Evolutionary conservation across 2,888 invertebrate genomes (phyloP).

Genomic region (Eristalinus aeneus): DNA sequence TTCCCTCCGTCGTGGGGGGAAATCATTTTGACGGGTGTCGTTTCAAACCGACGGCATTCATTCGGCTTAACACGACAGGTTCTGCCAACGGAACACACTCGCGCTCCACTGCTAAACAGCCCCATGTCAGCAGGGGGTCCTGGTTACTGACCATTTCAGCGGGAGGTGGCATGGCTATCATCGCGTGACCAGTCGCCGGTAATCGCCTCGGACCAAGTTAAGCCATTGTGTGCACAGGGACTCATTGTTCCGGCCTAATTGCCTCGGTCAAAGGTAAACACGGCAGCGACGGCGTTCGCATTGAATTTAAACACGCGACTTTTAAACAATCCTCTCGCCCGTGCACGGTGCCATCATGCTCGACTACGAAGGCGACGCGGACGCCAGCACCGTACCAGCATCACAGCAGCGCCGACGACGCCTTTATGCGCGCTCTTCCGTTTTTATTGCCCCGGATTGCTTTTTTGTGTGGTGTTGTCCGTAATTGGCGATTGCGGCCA

Average conservation of each 20-base stretch:
- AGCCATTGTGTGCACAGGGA: slow-evolving; percentile 41
- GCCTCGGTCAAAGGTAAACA: slow-evolving; percentile 65
- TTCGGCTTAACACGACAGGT: slow-evolving; percentile 49
- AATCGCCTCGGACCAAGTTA: slow-evolving; percentile 59
- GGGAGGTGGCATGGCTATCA: slow-evolving; percentile 27
- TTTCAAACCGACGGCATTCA: slow-evolving; percentile 33
- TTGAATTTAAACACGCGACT: slow-evolving; percentile 59
- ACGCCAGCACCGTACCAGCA: not conserved
- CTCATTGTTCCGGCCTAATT: slow-evolving; percentile 62
- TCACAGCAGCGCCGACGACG: not conserved
- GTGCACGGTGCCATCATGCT: not conserved
- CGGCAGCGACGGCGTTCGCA: slow-evolving; percentile 16
- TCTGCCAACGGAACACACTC: not conserved
- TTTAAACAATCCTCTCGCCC: slow-evolving; percentile 22
- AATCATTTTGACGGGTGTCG: slow-evolving; percentile 11
- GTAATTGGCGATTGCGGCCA: slow-evolving; percentile 59
- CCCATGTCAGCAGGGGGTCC: slow-evolving; percentile 36
- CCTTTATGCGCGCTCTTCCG: slow-evolving; percentile 45
- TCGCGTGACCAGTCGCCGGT: slow-evolving; percentile 61
- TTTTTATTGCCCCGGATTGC: slow-evolving; percentile 52
- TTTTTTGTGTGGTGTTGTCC: slow-evolving; percentile 40
- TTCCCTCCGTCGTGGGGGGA: not conserved
- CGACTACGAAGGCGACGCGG: not conserved
- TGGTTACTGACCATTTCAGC: slow-evolving; percentile 49
- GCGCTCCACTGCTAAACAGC: slow-evolving; percentile 15